Evolutionary conservation across 2,888 invertebrate species (phyloP).

Genomic region (Tanytarsus gracilentus): DNA sequence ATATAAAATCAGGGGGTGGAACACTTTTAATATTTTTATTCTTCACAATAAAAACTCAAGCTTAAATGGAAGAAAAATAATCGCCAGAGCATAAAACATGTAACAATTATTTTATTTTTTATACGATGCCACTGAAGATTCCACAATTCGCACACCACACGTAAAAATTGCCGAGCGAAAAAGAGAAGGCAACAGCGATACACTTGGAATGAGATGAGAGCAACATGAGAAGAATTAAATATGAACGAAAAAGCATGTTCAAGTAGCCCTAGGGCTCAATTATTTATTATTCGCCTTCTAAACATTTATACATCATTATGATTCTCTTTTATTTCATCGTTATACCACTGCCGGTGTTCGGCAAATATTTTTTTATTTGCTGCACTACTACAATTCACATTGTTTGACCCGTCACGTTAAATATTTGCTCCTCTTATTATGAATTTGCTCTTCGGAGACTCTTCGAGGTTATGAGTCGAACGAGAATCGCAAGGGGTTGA

Average conservation of each 20-base stretch:
- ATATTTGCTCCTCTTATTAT: too few species aligned
- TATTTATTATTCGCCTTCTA: constrained; percentile 18
- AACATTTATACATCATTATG: constrained; percentile 3
- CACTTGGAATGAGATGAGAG: not conserved
- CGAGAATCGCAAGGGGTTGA: too few species aligned
- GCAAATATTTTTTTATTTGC: not conserved
- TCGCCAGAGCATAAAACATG: not conserved
- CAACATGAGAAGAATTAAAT: constrained; percentile 22
- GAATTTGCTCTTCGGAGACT: too few species aligned
- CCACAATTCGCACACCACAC: not conserved
- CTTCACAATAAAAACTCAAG: too few species aligned
- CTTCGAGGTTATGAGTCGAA: too few species aligned
- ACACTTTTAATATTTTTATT: too few species aligned
- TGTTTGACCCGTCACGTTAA: not conserved
- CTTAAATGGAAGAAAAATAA: not conserved
- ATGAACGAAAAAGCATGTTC: constrained; percentile 15
- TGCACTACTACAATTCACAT: not conserved
- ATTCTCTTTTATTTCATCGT: not conserved
- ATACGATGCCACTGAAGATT: constrained; percentile 9
- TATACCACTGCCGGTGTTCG: not conserved
- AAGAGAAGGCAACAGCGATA: not conserved
- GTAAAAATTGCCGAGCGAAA: not conserved
- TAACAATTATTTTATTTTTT: constrained; percentile 4
- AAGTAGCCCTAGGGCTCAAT: constrained; percentile 21
- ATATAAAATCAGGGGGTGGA: too few species aligned